Evolutionary conservation across 2,797 vertebrate genomes (phyloP).

Genomic region (Oreonectes daqikongensis): DNA sequence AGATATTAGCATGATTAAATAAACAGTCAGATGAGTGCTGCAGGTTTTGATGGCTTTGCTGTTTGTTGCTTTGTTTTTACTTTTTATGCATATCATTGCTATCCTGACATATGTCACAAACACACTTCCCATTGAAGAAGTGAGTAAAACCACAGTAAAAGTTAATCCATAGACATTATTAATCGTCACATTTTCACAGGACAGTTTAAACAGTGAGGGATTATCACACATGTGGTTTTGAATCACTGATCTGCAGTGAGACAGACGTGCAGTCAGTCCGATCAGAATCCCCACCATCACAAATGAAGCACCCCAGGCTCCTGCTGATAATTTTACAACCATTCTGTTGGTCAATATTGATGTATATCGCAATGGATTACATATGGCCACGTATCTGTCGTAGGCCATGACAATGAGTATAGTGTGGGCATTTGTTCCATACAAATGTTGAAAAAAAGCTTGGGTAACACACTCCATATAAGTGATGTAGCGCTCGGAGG

Average conservation of each 20-base stretch:
- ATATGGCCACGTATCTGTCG: constrained; percentile 80
- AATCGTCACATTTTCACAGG: constrained; percentile 72
- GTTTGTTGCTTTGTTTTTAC: constrained; percentile 58
- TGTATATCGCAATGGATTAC: constrained; percentile 72
- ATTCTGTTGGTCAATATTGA: constrained; percentile 65
- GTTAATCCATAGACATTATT: constrained; percentile 77
- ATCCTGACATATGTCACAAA: constrained; percentile 71
- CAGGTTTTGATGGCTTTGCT: constrained; percentile 71
- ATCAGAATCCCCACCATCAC: constrained; percentile 68
- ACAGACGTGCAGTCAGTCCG: constrained; percentile 62
- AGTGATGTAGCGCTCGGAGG: constrained; percentile 50
- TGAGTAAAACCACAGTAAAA: constrained; percentile 62
- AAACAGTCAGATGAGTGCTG: constrained; percentile 66
- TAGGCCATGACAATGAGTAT: constrained; percentile 80
- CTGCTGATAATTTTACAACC: constrained; percentile 62
- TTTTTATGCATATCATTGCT: constrained; percentile 62
- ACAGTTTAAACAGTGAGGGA: constrained; percentile 79
- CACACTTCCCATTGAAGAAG: constrained; percentile 65
- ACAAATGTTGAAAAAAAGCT: constrained; percentile 77
- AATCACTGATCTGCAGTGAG: constrained; percentile 73
- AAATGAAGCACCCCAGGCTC: constrained; percentile 54
- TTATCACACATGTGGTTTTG: constrained; percentile 81
- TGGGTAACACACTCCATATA: constrained; percentile 72
- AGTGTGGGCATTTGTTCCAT: constrained; percentile 68
- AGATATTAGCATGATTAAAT: constrained; percentile 60